These are phyloP conservation scores for Molossus alvarezi DNA, from an alignment of 2,797 vertebrate species.

Conservation along the genomic window DNA sequence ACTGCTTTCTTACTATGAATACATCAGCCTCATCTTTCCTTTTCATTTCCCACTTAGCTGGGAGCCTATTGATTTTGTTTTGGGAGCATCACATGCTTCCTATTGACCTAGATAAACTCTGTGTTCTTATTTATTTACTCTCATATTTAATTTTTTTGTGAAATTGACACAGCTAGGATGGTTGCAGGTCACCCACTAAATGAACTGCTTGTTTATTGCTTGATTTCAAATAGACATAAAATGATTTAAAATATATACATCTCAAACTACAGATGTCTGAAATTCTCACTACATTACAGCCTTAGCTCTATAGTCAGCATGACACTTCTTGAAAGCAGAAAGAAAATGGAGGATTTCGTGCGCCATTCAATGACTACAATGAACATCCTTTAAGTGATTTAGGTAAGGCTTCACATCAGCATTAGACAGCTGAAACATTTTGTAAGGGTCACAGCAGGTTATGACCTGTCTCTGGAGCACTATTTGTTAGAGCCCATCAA, in stretches of 20 bases:
- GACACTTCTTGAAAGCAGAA: conserved; percentile 64
- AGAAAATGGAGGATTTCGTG: conserved; percentile 75
- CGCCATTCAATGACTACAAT: conserved; percentile 11
- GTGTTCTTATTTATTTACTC: conserved; percentile 65
- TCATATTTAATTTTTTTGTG: conserved; percentile 69
- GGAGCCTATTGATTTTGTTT: conserved; percentile 57
- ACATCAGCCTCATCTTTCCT: neutral
- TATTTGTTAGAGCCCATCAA: conserved; percentile 9
- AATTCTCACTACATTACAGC: conserved; percentile 29
- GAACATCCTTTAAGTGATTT: conserved; percentile 54
- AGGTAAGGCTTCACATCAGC: conserved; percentile 44
- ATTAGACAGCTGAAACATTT: conserved; percentile 50
- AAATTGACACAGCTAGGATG: conserved; percentile 60
- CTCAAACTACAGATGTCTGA: conserved; percentile 48
- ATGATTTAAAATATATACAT: conserved; percentile 59
- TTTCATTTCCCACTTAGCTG: conserved; percentile 61
- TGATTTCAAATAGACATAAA: conserved; percentile 71
- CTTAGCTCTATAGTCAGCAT: conserved; percentile 15
- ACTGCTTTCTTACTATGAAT: conserved; percentile 45
- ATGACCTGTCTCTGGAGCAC: conserved; percentile 28
- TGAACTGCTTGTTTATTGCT: conserved; percentile 47
- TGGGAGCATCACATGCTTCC: conserved; percentile 52
- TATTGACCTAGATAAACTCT: conserved; percentile 75
- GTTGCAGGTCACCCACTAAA: conserved; percentile 48
- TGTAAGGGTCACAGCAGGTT: conserved; percentile 57